Evolutionary conservation across 2,888 invertebrate species (phyloP).

Genomic region (Eupithecia subfuscata): DNA sequence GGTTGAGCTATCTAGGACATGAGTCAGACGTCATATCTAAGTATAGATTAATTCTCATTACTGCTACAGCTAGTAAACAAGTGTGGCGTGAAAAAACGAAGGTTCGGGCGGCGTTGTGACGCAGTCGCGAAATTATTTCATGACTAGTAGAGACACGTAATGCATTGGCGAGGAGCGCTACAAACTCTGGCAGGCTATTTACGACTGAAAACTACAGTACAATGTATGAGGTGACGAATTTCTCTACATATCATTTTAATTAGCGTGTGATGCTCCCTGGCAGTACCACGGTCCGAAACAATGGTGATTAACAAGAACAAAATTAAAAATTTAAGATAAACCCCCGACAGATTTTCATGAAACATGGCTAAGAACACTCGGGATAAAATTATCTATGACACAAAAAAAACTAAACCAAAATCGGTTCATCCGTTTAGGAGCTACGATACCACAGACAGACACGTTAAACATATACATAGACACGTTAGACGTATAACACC

Average conservation of each 20-base stretch:
- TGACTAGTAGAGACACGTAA: slow-evolving; percentile 55
- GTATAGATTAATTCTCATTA: slow-evolving; percentile 46
- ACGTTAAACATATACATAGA: too few relatives aligned
- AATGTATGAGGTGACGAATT: not conserved
- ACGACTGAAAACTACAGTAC: not conserved
- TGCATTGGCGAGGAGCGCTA: slow-evolving; percentile 27
- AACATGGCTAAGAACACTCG: too few relatives aligned
- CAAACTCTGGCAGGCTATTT: not conserved
- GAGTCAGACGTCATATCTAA: slow-evolving; percentile 41
- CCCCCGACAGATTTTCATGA: too few relatives aligned
- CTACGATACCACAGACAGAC: too few relatives aligned
- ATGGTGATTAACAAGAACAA: too few relatives aligned
- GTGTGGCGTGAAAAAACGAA: slow-evolving; percentile 31
- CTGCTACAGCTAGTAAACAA: slow-evolving; percentile 44
- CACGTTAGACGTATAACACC: too few relatives aligned
- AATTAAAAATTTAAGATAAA: too few relatives aligned
- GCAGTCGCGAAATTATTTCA: slow-evolving; percentile 54
- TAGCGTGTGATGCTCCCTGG: too few relatives aligned
- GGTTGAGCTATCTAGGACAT: slow-evolving; percentile 20
- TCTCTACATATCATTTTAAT: not conserved
- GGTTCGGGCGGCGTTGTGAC: slow-evolving; percentile 48
- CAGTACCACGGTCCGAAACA: too few relatives aligned
- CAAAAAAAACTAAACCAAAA: too few relatives aligned
- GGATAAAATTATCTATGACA: too few relatives aligned
- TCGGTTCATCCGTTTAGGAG: too few relatives aligned